Conservation (phyloP, 1,140 invertebrate species). For the Aphis craccivora region DNA sequence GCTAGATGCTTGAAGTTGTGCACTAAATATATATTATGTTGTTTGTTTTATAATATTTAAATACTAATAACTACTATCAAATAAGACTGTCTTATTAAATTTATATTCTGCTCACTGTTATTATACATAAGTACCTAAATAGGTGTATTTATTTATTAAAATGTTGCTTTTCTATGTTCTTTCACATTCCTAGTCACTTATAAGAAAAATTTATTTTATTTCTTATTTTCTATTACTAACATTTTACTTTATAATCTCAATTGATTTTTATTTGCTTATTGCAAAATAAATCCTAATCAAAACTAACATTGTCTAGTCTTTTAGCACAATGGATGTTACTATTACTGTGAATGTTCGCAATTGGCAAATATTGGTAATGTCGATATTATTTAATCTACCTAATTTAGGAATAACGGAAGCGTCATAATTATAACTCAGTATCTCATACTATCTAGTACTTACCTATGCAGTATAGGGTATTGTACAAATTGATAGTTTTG, state of each 20-base stretch:
- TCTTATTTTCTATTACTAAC: constrained; percentile 33
- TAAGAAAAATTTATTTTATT: constrained; percentile 6
- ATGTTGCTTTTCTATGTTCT: not conserved
- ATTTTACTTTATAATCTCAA: constrained; percentile 33
- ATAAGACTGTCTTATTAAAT: constrained; percentile 42
- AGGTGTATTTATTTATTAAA: constrained; percentile 29
- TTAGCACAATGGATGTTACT: constrained; percentile 20
- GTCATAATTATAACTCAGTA: too few species aligned
- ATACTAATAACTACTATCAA: constrained; percentile 34
- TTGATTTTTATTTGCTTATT: constrained; percentile 24
- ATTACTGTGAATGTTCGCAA: too few species aligned
- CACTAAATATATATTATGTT: constrained; percentile 22
- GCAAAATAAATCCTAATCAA: constrained; percentile 25
- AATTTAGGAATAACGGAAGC: too few species aligned
- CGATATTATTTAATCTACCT: too few species aligned
- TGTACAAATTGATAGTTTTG: too few species aligned
- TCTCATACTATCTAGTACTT: too few species aligned
- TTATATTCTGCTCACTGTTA: constrained; percentile 30
- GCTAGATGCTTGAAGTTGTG: constrained; percentile 33
- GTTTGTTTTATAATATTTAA: constrained; percentile 24
- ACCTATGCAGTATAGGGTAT: too few species aligned
- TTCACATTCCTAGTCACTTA: constrained; percentile 51
- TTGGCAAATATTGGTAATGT: too few species aligned
- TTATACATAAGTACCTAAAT: not conserved
- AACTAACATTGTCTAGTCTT: constrained; percentile 57